Conservation (phyloP, 2,113 vertebrate species). For the Eidolon helvum region DNA sequence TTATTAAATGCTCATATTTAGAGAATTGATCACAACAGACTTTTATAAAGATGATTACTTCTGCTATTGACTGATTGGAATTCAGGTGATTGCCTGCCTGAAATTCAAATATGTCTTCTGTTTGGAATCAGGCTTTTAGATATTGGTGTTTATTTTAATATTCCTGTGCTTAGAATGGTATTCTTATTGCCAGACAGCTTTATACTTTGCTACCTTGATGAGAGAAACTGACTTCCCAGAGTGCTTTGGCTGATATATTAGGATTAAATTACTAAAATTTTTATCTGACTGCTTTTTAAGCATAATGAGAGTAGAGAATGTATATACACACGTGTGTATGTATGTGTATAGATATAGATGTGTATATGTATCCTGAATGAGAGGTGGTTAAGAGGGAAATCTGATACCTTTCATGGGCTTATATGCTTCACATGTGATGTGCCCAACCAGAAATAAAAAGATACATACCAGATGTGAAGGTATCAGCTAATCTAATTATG, state of each 20-base stretch:
- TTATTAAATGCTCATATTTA: constrained; percentile 32
- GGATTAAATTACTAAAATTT: constrained; percentile 11
- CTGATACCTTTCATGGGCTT: constrained; percentile 57
- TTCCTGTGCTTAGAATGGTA: not conserved
- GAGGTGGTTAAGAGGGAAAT: constrained; percentile 43
- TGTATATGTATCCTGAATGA: not conserved
- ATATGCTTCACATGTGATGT: constrained; percentile 54
- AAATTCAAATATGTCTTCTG: not conserved
- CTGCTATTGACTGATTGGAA: not conserved
- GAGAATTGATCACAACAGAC: not conserved
- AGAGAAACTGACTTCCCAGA: constrained; percentile 8
- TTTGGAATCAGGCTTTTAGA: not conserved
- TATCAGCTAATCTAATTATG: constrained; percentile 51
- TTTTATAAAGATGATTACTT: not conserved
- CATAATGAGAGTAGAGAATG: not conserved
- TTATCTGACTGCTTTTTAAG: constrained; percentile 20
- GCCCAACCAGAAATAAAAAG: constrained; percentile 56
- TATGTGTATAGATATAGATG: not conserved
- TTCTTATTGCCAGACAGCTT: not conserved
- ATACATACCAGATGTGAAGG: constrained; percentile 49
- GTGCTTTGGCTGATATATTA: not conserved
- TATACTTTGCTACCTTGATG: not conserved
- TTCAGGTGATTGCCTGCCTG: not conserved
- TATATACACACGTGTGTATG: not conserved
- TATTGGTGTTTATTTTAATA: constrained; percentile 39